phyloP scores from a whole-genome alignment of 2,113 vertebrate species.

The Callipepla squamata region DNA sequence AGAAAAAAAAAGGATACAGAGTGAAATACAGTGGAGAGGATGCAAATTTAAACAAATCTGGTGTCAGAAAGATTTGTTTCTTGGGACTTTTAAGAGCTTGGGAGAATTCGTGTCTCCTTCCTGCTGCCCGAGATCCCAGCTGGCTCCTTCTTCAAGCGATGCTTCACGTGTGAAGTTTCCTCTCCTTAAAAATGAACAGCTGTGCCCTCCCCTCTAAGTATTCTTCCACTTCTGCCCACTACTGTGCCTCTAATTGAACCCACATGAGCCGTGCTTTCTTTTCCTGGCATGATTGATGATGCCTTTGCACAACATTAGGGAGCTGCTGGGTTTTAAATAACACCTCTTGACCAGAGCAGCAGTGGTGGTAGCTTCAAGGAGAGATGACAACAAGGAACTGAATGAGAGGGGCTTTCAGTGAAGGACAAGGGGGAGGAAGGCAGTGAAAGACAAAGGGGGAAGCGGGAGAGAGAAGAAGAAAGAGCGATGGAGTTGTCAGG shows the following conservation, averaged over 20 bases:
- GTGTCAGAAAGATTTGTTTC: conserved; percentile 55
- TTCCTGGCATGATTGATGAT: conserved; percentile 80
- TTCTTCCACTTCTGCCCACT: conserved; percentile 82
- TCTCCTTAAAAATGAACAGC: conserved; percentile 82
- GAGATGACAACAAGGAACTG: conserved; percentile 62
- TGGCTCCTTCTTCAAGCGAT: conserved; percentile 58
- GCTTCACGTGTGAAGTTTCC: conserved; percentile 81
- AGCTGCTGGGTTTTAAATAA: conserved; percentile 77
- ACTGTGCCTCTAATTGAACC: conserved; percentile 83
- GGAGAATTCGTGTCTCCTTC: conserved; percentile 65
- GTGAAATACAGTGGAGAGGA: conserved; percentile 10
- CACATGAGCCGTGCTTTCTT: conserved; percentile 76
- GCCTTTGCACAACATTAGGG: conserved; percentile 74
- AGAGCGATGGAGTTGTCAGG: conserved; percentile 4
- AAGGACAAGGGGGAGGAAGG: conserved; percentile 53
- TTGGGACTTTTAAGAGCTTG: conserved; percentile 52
- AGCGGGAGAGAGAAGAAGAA: conserved; percentile 5
- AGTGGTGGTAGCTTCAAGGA: conserved; percentile 67
- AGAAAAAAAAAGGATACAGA: neutral
- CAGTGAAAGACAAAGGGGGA: conserved; percentile 58
- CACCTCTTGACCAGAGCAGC: conserved; percentile 74
- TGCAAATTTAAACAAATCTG: conserved; percentile 47
- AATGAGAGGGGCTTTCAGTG: conserved; percentile 40
- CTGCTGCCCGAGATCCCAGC: conserved; percentile 54
- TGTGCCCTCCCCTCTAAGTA: conserved; percentile 79